Evolutionary conservation across 2,797 vertebrate species (phyloP).

Genomic region (Anisognathus igniventris): DNA sequence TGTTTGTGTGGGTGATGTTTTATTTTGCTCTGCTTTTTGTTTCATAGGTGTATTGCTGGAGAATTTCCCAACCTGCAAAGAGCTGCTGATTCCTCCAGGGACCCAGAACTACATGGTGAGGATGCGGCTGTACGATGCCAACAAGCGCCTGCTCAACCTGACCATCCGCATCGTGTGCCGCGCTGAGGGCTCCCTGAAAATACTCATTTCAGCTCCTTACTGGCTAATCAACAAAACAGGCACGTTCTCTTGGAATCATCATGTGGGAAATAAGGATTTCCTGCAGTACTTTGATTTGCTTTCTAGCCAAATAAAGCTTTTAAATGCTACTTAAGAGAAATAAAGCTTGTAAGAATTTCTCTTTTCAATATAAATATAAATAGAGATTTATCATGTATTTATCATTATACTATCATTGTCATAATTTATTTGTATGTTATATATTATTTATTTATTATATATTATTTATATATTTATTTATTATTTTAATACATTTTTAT

Average conservation of each 20-base stretch:
- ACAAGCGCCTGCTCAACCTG: constrained; percentile 86
- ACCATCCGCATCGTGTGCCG: constrained; percentile 91
- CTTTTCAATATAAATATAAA: neutral
- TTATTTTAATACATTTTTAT: too few species aligned
- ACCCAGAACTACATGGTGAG: constrained; percentile 95
- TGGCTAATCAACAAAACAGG: constrained; percentile 98
- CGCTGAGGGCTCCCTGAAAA: constrained; percentile 92
- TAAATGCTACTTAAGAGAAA: neutral
- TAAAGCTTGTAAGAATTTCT: neutral
- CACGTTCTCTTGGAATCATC: neutral
- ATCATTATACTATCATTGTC: too few species aligned
- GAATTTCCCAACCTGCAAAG: constrained; percentile 91
- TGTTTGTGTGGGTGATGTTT: neutral
- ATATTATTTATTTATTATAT: too few species aligned
- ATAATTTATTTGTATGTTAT: too few species aligned
- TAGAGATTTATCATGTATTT: too few species aligned
- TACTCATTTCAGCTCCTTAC: constrained; percentile 91
- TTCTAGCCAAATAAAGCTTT: neutral
- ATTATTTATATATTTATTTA: too few species aligned
- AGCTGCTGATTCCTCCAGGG: constrained; percentile 92
- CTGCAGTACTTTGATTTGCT: neutral
- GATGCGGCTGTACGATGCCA: constrained; percentile 91
- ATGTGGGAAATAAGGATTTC: neutral
- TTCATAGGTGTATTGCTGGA: constrained; percentile 86
- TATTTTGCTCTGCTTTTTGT: neutral